Conservation (phyloP, 2,113 vertebrate species). For the Chiloscyllium plagiosum region DNA sequence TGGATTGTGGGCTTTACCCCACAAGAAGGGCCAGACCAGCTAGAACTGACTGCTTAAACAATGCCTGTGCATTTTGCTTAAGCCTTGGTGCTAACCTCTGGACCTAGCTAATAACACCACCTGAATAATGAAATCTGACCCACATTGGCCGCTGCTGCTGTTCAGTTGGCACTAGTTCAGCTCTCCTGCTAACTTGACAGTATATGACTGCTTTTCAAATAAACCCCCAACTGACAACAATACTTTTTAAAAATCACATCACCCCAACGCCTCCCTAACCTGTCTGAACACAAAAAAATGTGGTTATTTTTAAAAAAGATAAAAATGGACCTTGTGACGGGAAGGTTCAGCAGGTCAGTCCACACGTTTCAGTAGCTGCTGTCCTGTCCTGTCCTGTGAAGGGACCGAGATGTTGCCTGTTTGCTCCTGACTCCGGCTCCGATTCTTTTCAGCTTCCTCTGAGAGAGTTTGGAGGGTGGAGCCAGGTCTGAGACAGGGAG, state of each 20-base stretch:
- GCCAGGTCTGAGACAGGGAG: neutral
- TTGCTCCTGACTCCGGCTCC: neutral
- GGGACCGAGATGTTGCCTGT: neutral
- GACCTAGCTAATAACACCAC: neutral
- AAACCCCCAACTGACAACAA: neutral
- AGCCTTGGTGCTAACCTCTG: too few species aligned
- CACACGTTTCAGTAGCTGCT: neutral
- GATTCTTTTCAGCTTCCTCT: neutral
- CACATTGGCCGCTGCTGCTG: neutral
- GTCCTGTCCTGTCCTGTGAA: neutral
- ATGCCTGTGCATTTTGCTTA: neutral
- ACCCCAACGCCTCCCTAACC: neutral
- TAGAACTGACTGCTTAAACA: neutral
- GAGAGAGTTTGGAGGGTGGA: neutral
- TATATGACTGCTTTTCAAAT: neutral
- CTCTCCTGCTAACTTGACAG: neutral
- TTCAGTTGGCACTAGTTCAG: neutral
- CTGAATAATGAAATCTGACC: neutral
- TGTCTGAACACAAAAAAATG: neutral
- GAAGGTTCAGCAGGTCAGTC: neutral
- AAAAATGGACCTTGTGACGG: neutral
- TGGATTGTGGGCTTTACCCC: neutral
- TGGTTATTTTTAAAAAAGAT: neutral
- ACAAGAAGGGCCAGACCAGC: neutral
- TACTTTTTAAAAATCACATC: too few species aligned